A percentile compares a stretch with the other conserved stretches of the same genome.
Conservation (phyloP, 2,113 vertebrate genomes). For the Platysteira castanea region DNA sequence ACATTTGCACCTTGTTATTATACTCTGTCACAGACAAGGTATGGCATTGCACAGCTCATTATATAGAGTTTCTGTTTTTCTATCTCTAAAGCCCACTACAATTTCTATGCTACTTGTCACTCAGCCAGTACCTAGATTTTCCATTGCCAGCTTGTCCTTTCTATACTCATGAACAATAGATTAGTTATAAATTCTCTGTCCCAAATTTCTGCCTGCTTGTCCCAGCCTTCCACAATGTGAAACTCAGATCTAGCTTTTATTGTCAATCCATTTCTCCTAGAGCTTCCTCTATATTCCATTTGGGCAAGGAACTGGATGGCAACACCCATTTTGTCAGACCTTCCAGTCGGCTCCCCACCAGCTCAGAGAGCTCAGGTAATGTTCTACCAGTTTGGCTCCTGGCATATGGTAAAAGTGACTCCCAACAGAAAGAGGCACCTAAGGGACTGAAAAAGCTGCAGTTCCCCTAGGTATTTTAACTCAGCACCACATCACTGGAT, state of each 20-base stretch:
- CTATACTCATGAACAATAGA: background rate
- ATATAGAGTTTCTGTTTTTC: background rate
- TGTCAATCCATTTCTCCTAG: background rate
- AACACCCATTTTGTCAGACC: background rate
- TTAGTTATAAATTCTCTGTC: background rate
- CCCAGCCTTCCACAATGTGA: background rate
- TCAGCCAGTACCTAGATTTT: background rate
- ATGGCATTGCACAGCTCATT: background rate
- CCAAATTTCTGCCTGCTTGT: background rate
- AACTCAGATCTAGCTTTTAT: background rate
- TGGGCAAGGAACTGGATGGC: background rate
- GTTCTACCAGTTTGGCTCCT: background rate
- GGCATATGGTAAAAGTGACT: background rate
- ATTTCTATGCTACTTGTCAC: background rate
- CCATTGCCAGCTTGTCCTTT: background rate
- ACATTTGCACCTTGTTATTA: background rate
- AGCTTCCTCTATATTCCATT: background rate
- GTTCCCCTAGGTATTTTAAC: background rate
- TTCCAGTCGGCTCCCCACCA: background rate
- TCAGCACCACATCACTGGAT: background rate
- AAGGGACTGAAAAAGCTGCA: background rate
- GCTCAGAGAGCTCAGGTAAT: background rate
- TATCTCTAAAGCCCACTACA: background rate
- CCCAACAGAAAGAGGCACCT: background rate
- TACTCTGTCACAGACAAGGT: background rate